Percentiles rank a stretch among this genome's conserved stretches.
Evolutionary conservation across 2,797 vertebrate genomes (phyloP).

Genomic region (Sandelia bainsii): DNA sequence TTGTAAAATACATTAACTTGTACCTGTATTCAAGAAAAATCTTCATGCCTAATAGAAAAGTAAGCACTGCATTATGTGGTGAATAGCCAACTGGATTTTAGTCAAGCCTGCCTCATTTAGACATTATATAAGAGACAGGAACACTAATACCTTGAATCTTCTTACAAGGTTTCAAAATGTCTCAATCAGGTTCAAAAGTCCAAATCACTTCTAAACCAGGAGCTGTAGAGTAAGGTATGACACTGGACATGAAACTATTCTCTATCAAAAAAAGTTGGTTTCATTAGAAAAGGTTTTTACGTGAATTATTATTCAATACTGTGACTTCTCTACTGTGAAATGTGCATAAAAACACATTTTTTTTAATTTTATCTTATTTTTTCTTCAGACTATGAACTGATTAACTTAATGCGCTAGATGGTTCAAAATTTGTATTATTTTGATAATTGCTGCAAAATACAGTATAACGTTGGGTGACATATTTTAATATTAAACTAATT

Average conservation of each 20-base stretch:
- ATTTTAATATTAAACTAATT: no score
- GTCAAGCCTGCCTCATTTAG: conserved; percentile 2
- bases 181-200: conserved; percentile 4
- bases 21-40: no score
- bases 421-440: not conserved
- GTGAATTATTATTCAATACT: no score
- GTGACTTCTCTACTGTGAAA: no score
- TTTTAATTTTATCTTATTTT: conserved; percentile 11
- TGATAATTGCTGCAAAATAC: conserved; percentile 5
- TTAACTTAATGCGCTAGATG: conserved; percentile 7
- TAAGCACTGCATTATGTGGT: conserved; percentile 12
- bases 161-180: conserved; percentile 13
- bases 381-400: not conserved
- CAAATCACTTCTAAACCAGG: not conserved
- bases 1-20: not conserved
- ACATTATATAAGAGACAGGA: conserved; percentile 13
- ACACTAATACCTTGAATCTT: conserved; percentile 7
- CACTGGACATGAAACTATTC: no score
- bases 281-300: no score
- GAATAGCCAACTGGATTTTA: conserved; percentile 17
- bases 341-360: conserved; percentile 1
- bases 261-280: no score
- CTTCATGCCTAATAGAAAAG: conserved; percentile 2
- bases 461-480: not conserved
- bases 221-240: not conserved